These are phyloP conservation scores for Catharus minimus DNA, from an alignment of 2,113 vertebrate genomes.

Conservation along the genomic window DNA sequence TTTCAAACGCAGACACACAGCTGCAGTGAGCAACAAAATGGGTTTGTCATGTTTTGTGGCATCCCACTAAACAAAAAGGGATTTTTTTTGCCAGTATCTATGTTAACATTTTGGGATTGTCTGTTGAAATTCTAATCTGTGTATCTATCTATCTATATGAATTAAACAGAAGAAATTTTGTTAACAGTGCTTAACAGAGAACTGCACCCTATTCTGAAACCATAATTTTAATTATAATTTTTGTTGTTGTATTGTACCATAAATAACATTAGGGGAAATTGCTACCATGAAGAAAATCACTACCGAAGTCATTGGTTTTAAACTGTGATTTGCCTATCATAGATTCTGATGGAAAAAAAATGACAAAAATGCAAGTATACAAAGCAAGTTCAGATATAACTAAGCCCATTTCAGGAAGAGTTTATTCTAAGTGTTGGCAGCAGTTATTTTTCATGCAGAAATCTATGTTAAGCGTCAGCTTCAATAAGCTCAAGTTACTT, in stretches of 20 bases:
- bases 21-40: constrained; percentile 34
- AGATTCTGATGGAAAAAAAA: not conserved
- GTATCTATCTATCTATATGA: not conserved
- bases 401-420: not conserved
- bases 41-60: not conserved
- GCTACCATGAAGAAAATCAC: not conserved
- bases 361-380: not conserved
- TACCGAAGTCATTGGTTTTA: not conserved
- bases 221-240: not conserved
- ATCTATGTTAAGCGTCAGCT: not conserved
- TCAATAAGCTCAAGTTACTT: not conserved
- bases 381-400: not conserved
- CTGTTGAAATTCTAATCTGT: not conserved
- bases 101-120: not conserved
- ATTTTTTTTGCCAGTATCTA: not conserved
- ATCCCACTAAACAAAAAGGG: not conserved
- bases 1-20: constrained; percentile 40
- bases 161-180: not conserved
- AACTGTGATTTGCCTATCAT: not conserved
- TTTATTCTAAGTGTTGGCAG: not conserved
- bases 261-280: not conserved
- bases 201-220: not conserved
- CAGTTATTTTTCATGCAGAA: not conserved
- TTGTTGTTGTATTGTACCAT: not conserved
- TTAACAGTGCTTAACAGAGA: not conserved